Evolutionary conservation across 2,888 invertebrate species (phyloP), one percentile per base, ranked within the genome.

Genomic region (Aphidius colemani): DNA sequence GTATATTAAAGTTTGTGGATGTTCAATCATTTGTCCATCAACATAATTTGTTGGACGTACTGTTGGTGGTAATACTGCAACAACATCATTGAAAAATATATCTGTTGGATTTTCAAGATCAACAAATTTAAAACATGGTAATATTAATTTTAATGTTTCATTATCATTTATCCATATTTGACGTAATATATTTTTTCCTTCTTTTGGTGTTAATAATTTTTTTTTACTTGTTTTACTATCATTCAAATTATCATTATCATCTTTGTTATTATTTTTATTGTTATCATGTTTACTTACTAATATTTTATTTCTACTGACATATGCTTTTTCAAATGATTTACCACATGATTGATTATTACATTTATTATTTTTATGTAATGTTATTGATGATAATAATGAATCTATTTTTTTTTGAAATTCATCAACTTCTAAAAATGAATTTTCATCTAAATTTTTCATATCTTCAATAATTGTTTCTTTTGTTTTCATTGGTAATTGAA

Each of bases 1-100:
- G 78, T 93, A 91, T 39, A 88, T 83, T 72, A 86, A 85, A 9
- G 91, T 89, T 77, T 93, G 92, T 6, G 90, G 88, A 84, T 94
- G 92, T 76, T 96, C 96, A 18, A 89, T 79, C 45, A 92, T 83
- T 78, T 88, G 87, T 55, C 87, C 90, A 59, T 85, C 83, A 13
- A 90, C 74, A 58, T 86, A 78, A 78, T 89, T 85, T 0, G 84
- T 75, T 1, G 98, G 98, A 71, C 99, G 86, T 8, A 92, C 90
- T 77, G 89, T 90, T 0, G 94, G 89, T 1, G 99, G 97, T 18
- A 94, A 86, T 0, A 99, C 96, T 5, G 93, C 89, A 18, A 99
- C 78, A 0, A 90, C 84, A 69, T 94, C 90, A 80, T 94, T 87
- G 78, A 96, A 99, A 79, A 98, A 93, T 61, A 91, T 80, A 82